Conservation (phyloP, 2,888 invertebrate genomes). For the Syritta pipiens region DNA sequence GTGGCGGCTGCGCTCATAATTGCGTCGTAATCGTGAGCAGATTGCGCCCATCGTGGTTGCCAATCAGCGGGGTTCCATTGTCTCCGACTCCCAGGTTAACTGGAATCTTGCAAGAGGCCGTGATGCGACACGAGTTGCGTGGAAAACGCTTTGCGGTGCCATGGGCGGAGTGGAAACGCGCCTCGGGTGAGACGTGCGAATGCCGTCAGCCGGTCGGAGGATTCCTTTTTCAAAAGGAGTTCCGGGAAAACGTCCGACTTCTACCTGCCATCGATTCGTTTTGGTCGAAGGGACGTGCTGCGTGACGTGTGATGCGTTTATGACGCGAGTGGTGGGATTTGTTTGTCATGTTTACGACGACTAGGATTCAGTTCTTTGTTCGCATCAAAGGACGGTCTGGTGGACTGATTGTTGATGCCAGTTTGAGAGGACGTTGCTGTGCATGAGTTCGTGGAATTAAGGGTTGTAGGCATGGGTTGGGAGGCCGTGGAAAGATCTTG, state of each 20-base stretch:
- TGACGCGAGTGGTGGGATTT: too few relatives aligned
- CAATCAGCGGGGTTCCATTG: conserved; percentile 44
- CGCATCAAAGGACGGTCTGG: too few relatives aligned
- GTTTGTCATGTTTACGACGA: too few relatives aligned
- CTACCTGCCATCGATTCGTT: conserved; percentile 21
- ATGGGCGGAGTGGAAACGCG: too few relatives aligned
- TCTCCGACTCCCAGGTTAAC: conserved; percentile 17
- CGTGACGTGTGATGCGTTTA: too few relatives aligned
- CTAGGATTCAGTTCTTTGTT: too few relatives aligned
- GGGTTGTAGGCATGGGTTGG: too few relatives aligned
- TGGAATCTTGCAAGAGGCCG: conserved; percentile 25
- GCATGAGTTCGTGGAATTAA: too few relatives aligned
- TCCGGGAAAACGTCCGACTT: neutral
- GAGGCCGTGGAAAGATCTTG: too few relatives aligned
- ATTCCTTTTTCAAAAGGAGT: neutral
- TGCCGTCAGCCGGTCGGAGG: neutral
- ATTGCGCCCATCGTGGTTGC: conserved; percentile 15
- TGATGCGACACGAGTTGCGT: conserved; percentile 2
- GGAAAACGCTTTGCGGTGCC: conserved; percentile 20
- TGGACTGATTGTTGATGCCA: too few relatives aligned
- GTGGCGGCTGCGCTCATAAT: conserved; percentile 33
- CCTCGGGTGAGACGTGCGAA: too few relatives aligned
- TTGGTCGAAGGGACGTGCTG: conserved; percentile 9
- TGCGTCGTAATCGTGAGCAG: conserved; percentile 13
- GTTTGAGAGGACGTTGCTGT: too few relatives aligned